phyloP scores from a whole-genome alignment of 2,888 invertebrate genomes.

The Drosophila antonietae region DNA sequence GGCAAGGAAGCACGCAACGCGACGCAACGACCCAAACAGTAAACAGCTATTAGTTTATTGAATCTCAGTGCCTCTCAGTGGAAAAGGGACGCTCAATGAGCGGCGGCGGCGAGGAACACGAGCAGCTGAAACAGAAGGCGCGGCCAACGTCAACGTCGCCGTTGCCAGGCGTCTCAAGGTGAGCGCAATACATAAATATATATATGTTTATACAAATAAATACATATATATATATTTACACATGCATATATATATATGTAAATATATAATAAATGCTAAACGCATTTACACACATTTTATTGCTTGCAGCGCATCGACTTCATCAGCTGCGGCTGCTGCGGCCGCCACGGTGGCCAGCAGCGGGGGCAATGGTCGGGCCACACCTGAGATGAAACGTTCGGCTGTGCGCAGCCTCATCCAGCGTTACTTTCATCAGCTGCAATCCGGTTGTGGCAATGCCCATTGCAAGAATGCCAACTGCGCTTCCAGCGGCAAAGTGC shows the following conservation, averaged over 20 bases:
- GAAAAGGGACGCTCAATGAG: slow-evolving; percentile 55
- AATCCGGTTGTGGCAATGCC: slow-evolving; percentile 96
- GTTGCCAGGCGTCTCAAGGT: slow-evolving; percentile 45
- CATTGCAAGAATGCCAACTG: slow-evolving; percentile 94
- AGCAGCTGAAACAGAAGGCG: slow-evolving; percentile 55
- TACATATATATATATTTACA: not conserved
- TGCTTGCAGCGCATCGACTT: slow-evolving; percentile 56
- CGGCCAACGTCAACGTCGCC: slow-evolving; percentile 41
- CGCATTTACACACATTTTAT: not conserved
- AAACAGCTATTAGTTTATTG: slow-evolving; percentile 30
- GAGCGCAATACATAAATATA: not conserved
- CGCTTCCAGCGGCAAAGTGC: slow-evolving; percentile 94
- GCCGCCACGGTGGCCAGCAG: slow-evolving; percentile 14
- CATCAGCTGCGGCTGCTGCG: slow-evolving; percentile 49
- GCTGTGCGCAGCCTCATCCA: slow-evolving; percentile 94
- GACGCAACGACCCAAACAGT: not conserved
- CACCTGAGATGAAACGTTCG: slow-evolving; percentile 89
- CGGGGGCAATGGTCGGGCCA: slow-evolving; percentile 49
- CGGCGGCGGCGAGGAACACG: slow-evolving; percentile 59
- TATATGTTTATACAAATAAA: not conserved
- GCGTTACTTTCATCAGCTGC: slow-evolving; percentile 95
- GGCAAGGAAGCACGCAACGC: slow-evolving; percentile 19
- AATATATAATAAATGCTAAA: slow-evolving; percentile 1
- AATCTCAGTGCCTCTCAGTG: slow-evolving; percentile 16
- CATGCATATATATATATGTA: too few species aligned